Evolutionary conservation across 2,797 vertebrate species (phyloP).

Genomic region (Lacerta viridis): DNA sequence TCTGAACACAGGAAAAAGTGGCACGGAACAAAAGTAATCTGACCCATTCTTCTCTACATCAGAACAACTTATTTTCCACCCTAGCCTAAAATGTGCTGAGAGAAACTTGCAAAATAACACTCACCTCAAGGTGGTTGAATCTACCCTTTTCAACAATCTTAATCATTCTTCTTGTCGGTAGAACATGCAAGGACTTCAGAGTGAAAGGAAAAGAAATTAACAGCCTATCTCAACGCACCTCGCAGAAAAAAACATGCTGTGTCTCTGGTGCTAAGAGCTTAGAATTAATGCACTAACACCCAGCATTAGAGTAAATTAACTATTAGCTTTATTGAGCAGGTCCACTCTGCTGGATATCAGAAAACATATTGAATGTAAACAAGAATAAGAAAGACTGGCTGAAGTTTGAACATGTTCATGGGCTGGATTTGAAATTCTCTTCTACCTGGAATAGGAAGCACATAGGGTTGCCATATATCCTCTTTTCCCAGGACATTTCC

Average conservation of each 20-base stretch:
- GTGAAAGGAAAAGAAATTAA: slow-evolving; percentile 8
- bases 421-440: neutral
- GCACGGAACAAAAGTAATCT: neutral
- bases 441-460: neutral
- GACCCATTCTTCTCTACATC: neutral
- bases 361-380: slow-evolving; percentile 9
- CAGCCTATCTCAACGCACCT: neutral
- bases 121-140: neutral
- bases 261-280: neutral
- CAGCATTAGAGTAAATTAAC: rapidly evolving
- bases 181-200: neutral
- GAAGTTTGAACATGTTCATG: neutral
- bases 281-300: neutral
- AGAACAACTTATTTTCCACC: neutral
- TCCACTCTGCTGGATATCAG: neutral
- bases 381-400: neutral
- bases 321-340: neutral
- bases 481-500: no score
- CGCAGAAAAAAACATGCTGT: neutral
- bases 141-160: neutral
- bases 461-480: no score
- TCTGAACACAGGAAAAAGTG: neutral
- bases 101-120: neutral
- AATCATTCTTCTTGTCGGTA: neutral
- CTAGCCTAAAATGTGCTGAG: neutral